phyloP scores from a whole-genome alignment of 2,888 invertebrate genomes.

The Ctena decussata region DNA sequence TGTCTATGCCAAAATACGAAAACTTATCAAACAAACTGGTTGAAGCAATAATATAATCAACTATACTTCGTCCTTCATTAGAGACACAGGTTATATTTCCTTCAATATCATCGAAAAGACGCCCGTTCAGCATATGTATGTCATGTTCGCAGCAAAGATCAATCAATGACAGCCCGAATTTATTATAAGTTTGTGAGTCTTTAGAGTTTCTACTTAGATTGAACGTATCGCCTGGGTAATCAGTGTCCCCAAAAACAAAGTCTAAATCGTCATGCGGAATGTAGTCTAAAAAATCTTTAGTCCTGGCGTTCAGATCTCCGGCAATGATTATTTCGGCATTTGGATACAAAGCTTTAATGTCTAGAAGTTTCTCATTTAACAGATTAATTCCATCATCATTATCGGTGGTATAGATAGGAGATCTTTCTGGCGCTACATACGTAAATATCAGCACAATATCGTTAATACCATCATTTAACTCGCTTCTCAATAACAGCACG shows the following conservation, averaged over 20 bases:
- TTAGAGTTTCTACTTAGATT: conserved; percentile 5
- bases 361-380: conserved; percentile 19
- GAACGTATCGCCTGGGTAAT: conserved; percentile 27
- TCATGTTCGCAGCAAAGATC: conserved; percentile 31
- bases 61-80: conserved; percentile 32
- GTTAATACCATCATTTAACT: neutral
- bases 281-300: conserved; percentile 26
- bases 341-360: conserved; percentile 15
- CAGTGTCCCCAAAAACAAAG: conserved; percentile 15
- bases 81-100: conserved; percentile 36
- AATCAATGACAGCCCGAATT: conserved; percentile 36
- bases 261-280: conserved; percentile 33
- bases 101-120: conserved; percentile 8
- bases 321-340: conserved; percentile 25
- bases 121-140: conserved; percentile 37
- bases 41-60: conserved; percentile 45
- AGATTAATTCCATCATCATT: conserved; percentile 33
- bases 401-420: conserved; percentile 18
- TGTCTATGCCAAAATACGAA: conserved; percentile 17
- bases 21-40: conserved; percentile 8
- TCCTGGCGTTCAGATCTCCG: conserved; percentile 49
- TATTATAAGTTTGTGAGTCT: conserved; percentile 23
- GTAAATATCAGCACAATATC: conserved; percentile 24
- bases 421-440: conserved; percentile 38
- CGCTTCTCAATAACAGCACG: neutral